Conservation (phyloP, 2,113 vertebrate species). For the Carassius gibelio region DNA sequence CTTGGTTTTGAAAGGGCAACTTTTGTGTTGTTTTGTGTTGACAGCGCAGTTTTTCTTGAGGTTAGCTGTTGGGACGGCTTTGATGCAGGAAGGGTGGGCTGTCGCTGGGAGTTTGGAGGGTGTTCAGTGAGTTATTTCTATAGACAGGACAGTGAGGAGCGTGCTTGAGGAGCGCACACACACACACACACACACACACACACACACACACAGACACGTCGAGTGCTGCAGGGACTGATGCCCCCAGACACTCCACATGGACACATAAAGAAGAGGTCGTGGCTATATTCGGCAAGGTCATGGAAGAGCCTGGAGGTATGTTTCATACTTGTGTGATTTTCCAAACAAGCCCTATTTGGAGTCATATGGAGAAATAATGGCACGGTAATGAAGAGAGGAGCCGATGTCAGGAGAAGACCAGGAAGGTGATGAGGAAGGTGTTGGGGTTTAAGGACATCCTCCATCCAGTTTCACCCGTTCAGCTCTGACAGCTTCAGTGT, state of each 20-base stretch:
- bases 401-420: neutral
- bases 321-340: conserved; percentile 14
- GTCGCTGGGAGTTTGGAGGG: conserved; percentile 37
- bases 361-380: neutral
- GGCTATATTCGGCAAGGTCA: conserved; percentile 54
- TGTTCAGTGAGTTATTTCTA: conserved; percentile 40
- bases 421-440: neutral
- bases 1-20: conserved; percentile 22
- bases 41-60: conserved; percentile 34
- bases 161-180: conserved; percentile 20
- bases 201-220: neutral
- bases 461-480: neutral
- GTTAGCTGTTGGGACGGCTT: conserved; percentile 40
- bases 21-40: conserved; percentile 7
- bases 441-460: neutral
- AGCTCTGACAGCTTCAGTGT: neutral
- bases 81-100: conserved; percentile 34
- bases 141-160: conserved; percentile 40
- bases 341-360: neutral
- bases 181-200: neutral
- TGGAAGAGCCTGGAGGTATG: conserved; percentile 28
- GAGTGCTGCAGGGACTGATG: neutral
- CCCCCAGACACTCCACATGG: conserved; percentile 41
- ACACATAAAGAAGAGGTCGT: conserved; percentile 26
- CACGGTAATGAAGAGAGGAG: neutral